phyloP scores from a whole-genome alignment of 2,888 invertebrate genomes.

The Bugulina stolonifera region DNA sequence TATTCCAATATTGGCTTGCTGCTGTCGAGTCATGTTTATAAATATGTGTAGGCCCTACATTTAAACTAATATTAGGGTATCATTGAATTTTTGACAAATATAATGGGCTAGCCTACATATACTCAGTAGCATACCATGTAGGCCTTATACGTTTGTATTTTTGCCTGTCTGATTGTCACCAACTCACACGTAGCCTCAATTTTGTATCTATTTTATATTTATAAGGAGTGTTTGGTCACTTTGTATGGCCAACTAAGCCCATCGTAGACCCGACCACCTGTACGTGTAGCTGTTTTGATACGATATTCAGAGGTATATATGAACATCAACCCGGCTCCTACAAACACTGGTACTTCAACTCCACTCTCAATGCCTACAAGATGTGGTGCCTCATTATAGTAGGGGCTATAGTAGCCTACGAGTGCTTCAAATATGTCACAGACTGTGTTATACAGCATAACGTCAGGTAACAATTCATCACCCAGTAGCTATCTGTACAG shows the following conservation, averaged over 20 bases:
- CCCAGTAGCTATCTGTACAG: no score
- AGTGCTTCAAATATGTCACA: constrained; percentile 43
- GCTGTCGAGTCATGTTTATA: no score
- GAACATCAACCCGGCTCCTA: constrained; percentile 45
- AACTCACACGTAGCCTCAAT: background rate
- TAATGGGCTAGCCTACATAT: no score
- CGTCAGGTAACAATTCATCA: background rate
- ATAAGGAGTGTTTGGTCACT: constrained; percentile 48
- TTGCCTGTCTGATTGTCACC: background rate
- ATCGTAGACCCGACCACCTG: constrained; percentile 63
- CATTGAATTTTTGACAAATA: no score
- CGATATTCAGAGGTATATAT: constrained; percentile 67
- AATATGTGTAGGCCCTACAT: no score
- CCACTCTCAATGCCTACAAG: constrained; percentile 41
- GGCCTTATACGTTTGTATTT: background rate
- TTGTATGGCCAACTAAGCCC: constrained; percentile 66
- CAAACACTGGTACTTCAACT: constrained; percentile 51
- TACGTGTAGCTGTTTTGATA: constrained; percentile 71
- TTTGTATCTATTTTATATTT: constrained; percentile 32
- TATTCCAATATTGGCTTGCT: no score
- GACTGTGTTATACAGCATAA: constrained; percentile 25
- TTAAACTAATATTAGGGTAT: no score
- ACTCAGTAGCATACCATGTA: background rate
- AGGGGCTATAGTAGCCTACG: constrained; percentile 44
- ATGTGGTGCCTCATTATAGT: constrained; percentile 44